These are phyloP conservation scores for Dicerorhinus sumatrensis DNA, from an alignment of 2,113 vertebrate species.

Conservation along the genomic window DNA sequence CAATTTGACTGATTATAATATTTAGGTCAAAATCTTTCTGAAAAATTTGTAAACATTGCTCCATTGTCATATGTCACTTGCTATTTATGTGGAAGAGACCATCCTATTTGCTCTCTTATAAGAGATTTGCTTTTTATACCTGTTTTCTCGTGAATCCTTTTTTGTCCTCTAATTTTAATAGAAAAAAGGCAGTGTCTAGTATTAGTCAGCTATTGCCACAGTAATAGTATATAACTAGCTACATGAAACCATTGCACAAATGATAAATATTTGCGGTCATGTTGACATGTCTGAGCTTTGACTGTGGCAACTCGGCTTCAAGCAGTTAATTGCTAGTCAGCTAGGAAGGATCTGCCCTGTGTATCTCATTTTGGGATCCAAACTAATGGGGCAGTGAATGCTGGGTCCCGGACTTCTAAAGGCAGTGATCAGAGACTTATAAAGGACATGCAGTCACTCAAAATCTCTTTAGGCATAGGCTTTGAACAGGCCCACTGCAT, in stretches of 20 bases:
- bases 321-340: too few species aligned
- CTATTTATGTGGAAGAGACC: neutral
- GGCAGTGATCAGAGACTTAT: neutral
- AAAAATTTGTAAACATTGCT: neutral
- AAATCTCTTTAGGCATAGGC: neutral
- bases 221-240: neutral
- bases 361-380: neutral
- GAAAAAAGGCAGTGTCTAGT: neutral
- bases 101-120: neutral
- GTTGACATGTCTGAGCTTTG: neutral
- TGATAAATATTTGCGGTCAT: neutral
- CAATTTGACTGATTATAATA: neutral
- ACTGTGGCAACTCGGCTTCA: neutral
- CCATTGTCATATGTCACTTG: neutral
- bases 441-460: neutral
- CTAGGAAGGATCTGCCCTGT: neutral
- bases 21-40: neutral
- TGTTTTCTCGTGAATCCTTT: neutral
- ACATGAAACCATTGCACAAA: neutral
- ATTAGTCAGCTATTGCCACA: neutral
- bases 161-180: neutral
- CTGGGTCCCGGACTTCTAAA: neutral
- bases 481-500: neutral
- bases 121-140: neutral
- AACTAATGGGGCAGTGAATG: accelerated